phyloP scores from a whole-genome alignment of 1,140 invertebrate genomes.

The Atta colombica region DNA sequence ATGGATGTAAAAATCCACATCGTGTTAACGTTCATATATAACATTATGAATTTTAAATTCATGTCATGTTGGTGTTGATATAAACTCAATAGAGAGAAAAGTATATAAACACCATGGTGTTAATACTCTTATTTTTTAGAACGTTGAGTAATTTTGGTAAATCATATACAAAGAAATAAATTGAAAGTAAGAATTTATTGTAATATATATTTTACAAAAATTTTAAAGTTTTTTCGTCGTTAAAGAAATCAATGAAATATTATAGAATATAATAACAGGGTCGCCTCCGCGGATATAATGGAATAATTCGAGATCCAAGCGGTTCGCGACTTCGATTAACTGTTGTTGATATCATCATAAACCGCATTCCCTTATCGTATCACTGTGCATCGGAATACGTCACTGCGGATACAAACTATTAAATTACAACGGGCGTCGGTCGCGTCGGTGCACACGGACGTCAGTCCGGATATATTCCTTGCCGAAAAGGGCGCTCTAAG shows the following conservation, averaged over 20 bases:
- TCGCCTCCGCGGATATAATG: conserved; percentile 18
- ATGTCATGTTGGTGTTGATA: too few relatives aligned
- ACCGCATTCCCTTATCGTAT: conserved; percentile 63
- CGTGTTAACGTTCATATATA: too few relatives aligned
- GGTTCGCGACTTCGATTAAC: conserved; percentile 49
- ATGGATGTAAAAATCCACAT: too few relatives aligned
- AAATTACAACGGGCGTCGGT: conserved; percentile 67
- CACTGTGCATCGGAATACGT: conserved; percentile 50
- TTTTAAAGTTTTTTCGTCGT: background rate
- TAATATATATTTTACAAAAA: background rate
- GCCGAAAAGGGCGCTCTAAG: conserved; percentile 58
- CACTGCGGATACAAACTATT: conserved; percentile 68
- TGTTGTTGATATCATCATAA: conserved; percentile 37
- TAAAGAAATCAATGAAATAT: background rate
- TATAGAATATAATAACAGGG: background rate
- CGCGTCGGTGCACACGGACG: conserved; percentile 44
- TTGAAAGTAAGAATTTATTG: background rate
- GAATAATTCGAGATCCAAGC: conserved; percentile 27
- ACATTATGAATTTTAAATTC: too few relatives aligned
- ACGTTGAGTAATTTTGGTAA: background rate
- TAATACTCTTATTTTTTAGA: too few relatives aligned
- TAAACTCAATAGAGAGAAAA: too few relatives aligned
- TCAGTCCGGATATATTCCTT: conserved; percentile 62
- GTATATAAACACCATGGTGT: too few relatives aligned
- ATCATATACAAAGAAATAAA: background rate